Base-by-base conservation (phyloP, 2,888 invertebrate species). In the Conops quadrifasciatus region DNA sequence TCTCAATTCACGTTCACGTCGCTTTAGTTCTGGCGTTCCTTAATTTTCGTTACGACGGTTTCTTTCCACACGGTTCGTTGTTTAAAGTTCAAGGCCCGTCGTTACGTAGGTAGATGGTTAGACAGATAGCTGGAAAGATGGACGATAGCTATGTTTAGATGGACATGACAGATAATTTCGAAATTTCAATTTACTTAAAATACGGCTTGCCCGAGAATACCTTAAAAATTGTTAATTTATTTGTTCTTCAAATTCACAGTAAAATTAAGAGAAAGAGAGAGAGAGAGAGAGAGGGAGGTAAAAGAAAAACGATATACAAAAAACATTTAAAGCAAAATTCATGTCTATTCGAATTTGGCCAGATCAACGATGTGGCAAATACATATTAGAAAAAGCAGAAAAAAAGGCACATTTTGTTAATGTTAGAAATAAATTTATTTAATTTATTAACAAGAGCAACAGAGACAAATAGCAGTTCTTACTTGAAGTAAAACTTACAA, bases 401-500 rank as follows among this genome's bases (percentile, higher is more conserved):
- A 62, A 62, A 7, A 36, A 36, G 9, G 36, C 36, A 36, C 5
- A 36, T 7, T 36, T 13, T 30, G 36, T 62, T 62, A 62, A 36
- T 36, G 45, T 62, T 16, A 62, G 30, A 62, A 62, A 62, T 62
- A 62, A 62, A 62, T 62, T 62, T 62, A 62, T 43, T 62, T 62
- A 43, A 62, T 43, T 62, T 43, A 62, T 62, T 36, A 62, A 21
- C 56, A 56, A 56, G 26, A 56, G 28, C 51, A 21, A 21, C n/a
- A n/a, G n/a, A n/a, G n/a, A n/a, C 51, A n/a, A 21, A n/a, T 51
- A 21, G 19, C 19, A 21, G 51, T 21, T 21, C 19, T 51, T 51
- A 7, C 19, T 24, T 56, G 26, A 26, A 56, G 28, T 19, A 26
- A 21, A 24, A 26, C 15, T 16, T 15, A 26, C 26, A 56, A 26